A percentile compares a stretch with the other conserved stretches of the same genome.
Conservation (phyloP, 2,888 invertebrate genomes). For the Cantharis flavilabris region DNA sequence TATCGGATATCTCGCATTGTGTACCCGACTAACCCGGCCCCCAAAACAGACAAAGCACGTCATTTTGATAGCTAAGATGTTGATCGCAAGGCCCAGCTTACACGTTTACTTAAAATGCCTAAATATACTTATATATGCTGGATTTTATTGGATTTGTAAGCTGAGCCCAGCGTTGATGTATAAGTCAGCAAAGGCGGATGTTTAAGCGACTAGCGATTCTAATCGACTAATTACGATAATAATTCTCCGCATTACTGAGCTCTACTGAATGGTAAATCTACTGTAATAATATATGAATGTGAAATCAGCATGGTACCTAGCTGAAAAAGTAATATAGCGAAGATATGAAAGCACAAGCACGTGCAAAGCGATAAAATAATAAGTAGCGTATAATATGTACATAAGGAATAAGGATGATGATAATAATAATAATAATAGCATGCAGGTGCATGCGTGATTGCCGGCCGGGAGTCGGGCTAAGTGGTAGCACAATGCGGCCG, state of each 20-base stretch:
- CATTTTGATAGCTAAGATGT: slow-evolving; percentile 49
- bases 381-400: slow-evolving; percentile 14
- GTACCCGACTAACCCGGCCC: slow-evolving; percentile 81
- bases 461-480: slow-evolving; percentile 55
- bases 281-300: slow-evolving; percentile 33
- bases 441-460: slow-evolving; percentile 54
- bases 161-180: slow-evolving; percentile 28
- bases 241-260: slow-evolving; percentile 34
- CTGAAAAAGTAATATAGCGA: slow-evolving; percentile 29
- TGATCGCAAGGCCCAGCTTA: slow-evolving; percentile 17
- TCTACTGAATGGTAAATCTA: slow-evolving; percentile 38
- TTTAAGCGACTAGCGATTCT: slow-evolving; percentile 28
- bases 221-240: slow-evolving; percentile 19
- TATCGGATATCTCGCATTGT: slow-evolving; percentile 97
- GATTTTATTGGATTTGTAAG: background rate
- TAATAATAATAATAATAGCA: slow-evolving; percentile 24
- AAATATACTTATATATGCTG: background rate
- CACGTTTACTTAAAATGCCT: background rate
- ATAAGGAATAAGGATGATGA: slow-evolving; percentile 5
- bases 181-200: slow-evolving; percentile 32
- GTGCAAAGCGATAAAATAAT: slow-evolving; percentile 43
- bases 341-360: slow-evolving; percentile 46
- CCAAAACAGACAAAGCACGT: slow-evolving; percentile 58
- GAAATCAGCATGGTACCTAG: slow-evolving; percentile 32
- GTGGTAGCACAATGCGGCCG: slow-evolving; percentile 42